Evolutionary conservation across 2,113 vertebrate species (phyloP).

Genomic region (Murina feae): DNA sequence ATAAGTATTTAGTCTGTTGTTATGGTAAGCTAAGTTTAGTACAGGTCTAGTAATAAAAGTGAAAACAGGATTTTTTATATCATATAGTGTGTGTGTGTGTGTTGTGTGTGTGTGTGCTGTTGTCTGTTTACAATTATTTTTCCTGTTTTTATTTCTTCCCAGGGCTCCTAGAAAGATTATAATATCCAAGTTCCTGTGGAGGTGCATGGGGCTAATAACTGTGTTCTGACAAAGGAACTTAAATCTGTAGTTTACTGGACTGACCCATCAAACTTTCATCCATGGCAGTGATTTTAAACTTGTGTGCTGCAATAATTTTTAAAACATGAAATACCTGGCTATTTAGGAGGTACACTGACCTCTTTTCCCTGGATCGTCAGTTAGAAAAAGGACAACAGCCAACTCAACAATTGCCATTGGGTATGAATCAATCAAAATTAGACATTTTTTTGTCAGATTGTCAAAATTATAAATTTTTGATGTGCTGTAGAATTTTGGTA

Average conservation of each 20-base stretch:
- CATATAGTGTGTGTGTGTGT: background rate
- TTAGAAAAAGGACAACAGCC: too few relatives aligned
- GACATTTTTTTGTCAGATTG: too few relatives aligned
- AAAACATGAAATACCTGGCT: too few relatives aligned
- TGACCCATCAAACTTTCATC: fast-evolving
- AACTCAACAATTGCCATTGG: too few relatives aligned
- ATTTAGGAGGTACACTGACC: too few relatives aligned
- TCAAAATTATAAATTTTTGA: too few relatives aligned
- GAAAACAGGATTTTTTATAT: background rate
- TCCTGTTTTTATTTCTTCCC: background rate
- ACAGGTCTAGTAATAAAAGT: background rate
- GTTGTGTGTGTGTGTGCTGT: too few relatives aligned
- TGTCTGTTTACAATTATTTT: background rate
- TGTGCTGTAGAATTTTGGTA: too few relatives aligned
- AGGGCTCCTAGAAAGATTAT: background rate
- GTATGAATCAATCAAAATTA: too few relatives aligned
- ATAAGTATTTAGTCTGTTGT: background rate
- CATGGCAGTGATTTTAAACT: too few relatives aligned
- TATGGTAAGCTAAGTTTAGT: background rate
- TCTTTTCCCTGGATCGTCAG: too few relatives aligned
- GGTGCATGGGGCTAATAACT: fast-evolving
- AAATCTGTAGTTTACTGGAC: background rate
- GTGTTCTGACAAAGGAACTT: background rate
- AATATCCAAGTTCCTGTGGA: background rate
- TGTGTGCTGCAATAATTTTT: too few relatives aligned